A percentile compares a stretch with the other conserved stretches of the same genome.
Evolutionary conservation across 2,797 vertebrate species (phyloP).

Genomic region (Macrochelys suwanniensis): DNA sequence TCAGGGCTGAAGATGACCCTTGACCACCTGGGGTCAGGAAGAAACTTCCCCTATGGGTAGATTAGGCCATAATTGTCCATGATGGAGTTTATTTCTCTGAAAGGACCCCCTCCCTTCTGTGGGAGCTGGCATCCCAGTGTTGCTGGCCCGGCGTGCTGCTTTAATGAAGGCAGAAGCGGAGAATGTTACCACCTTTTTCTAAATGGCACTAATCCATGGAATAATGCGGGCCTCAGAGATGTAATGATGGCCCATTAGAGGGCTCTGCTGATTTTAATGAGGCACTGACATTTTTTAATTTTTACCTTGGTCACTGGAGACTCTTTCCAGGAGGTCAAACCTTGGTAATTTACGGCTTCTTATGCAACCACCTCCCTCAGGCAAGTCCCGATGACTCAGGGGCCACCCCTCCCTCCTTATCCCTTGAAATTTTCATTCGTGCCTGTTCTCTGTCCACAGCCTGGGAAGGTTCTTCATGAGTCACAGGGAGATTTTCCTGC

Average conservation of each 20-base stretch:
- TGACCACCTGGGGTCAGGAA: not conserved
- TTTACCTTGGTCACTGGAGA: constrained; percentile 30
- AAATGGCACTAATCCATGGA: not conserved
- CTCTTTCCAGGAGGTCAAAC: constrained; percentile 31
- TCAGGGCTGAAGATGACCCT: not conserved
- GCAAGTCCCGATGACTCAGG: not conserved
- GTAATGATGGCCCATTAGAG: constrained; percentile 18
- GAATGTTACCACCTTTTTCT: constrained; percentile 9
- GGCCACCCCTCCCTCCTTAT: not conserved
- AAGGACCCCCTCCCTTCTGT: not conserved
- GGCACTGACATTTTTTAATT: constrained; percentile 35
- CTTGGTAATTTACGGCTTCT: not conserved
- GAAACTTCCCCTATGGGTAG: not conserved
- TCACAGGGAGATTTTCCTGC: not conserved
- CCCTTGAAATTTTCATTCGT: not conserved
- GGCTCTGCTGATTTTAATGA: constrained; percentile 22
- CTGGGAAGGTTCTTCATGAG: not conserved
- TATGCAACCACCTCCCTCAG: not conserved
- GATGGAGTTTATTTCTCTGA: not conserved
- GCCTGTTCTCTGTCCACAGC: not conserved
- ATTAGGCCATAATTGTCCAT: not conserved
- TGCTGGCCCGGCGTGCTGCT: not conserved
- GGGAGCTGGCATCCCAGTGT: not conserved
- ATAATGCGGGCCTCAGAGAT: not conserved
- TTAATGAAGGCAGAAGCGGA: not conserved